A percentile compares a stretch with the other conserved stretches of the same genome.
Evolutionary conservation across 2,888 invertebrate species (phyloP).

Genomic region (Vanessa cardui): DNA sequence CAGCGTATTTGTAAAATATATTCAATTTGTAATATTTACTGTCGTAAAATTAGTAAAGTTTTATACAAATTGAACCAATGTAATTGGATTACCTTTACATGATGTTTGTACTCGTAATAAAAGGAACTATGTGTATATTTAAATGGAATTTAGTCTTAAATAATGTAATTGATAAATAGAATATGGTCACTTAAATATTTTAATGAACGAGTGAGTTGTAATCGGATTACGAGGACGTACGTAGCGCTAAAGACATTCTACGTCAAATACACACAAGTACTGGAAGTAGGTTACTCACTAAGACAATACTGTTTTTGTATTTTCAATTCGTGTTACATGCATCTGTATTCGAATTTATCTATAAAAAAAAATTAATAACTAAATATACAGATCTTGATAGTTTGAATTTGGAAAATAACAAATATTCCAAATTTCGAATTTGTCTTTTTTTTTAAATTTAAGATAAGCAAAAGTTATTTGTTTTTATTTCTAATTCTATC

Average conservation of each 20-base stretch:
- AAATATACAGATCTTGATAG: too few relatives aligned
- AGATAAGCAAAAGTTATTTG: neutral
- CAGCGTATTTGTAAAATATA: neutral
- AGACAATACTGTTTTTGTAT: too few relatives aligned
- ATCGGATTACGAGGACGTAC: constrained; percentile 58
- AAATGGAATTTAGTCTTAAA: neutral
- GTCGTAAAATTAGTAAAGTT: constrained; percentile 2
- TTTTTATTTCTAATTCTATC: neutral
- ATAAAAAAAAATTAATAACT: too few relatives aligned
- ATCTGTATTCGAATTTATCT: too few relatives aligned
- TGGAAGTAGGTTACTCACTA: neutral
- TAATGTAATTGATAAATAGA: neutral
- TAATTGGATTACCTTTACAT: neutral
- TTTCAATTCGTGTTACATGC: too few relatives aligned
- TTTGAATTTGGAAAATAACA: too few relatives aligned
- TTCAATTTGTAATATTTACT: constrained; percentile 6
- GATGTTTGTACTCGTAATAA: neutral
- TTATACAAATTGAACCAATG: neutral
- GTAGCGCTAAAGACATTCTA: neutral
- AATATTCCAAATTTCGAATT: too few relatives aligned
- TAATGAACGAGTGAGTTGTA: constrained; percentile 58
- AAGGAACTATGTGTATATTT: neutral
- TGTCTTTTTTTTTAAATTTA: neutral
- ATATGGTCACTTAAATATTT: constrained; percentile 48
- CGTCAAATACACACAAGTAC: neutral